Evolutionary conservation across 1,140 invertebrate species (phyloP).

Genomic region (Bombyx mori): DNA sequence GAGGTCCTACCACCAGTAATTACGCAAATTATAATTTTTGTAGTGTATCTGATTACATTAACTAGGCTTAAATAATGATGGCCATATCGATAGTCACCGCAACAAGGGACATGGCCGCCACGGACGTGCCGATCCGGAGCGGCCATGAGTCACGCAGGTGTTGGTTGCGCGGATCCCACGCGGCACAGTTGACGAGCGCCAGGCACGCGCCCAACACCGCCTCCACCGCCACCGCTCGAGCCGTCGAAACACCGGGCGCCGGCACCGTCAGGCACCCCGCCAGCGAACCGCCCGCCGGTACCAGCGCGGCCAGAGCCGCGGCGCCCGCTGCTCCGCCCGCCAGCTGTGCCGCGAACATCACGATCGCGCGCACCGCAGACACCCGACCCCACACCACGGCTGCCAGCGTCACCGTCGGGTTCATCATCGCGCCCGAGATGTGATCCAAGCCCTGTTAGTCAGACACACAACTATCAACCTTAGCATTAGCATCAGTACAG

Average conservation of each 20-base stretch:
- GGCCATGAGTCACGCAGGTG: constrained; percentile 63
- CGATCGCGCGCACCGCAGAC: constrained; percentile 7
- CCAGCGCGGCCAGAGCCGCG: constrained; percentile 17
- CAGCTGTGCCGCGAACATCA: constrained; percentile 18
- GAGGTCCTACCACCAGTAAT: too few relatives aligned
- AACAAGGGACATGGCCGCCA: constrained; percentile 53
- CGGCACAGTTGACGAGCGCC: constrained; percentile 59
- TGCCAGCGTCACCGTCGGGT: constrained; percentile 44
- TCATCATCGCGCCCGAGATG: constrained; percentile 41
- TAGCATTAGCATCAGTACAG: neutral
- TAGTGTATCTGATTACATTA: too few relatives aligned
- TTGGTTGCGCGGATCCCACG: constrained; percentile 63
- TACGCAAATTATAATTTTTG: too few relatives aligned
- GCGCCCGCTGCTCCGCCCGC: constrained; percentile 20
- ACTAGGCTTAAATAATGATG: neutral
- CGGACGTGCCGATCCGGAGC: constrained; percentile 56
- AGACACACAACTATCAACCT: constrained; percentile 6
- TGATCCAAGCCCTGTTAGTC: constrained; percentile 16
- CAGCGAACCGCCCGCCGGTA: constrained; percentile 5
- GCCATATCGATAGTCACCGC: constrained; percentile 34
- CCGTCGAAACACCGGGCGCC: constrained; percentile 12
- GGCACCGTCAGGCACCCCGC: constrained; percentile 27
- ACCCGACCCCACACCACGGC: constrained; percentile 28
- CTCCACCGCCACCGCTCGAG: constrained; percentile 55
- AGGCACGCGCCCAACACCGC: constrained; percentile 50